These are phyloP conservation scores for Ametastegia equiseti DNA, from an alignment of 2,888 invertebrate genomes.

Conservation along the genomic window DNA sequence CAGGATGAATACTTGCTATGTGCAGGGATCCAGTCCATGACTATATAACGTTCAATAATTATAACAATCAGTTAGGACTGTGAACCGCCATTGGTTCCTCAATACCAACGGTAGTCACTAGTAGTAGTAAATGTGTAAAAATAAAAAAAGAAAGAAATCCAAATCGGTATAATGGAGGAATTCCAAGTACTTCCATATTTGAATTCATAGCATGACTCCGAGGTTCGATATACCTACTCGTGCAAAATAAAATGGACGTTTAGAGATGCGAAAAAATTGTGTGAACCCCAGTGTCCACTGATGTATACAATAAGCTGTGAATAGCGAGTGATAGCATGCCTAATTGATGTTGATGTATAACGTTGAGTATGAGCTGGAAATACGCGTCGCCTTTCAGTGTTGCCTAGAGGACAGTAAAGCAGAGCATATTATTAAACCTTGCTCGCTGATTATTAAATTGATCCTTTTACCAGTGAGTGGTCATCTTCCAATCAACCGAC, in stretches of 20 bases:
- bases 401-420: not conserved
- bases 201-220: not conserved
- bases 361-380: not conserved
- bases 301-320: not conserved
- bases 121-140: not conserved
- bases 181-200: not conserved
- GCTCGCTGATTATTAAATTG: constrained; percentile 25
- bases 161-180: not conserved
- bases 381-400: not conserved
- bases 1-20: not conserved
- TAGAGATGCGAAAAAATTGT: not conserved
- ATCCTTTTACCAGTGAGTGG: not conserved
- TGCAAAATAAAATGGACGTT: not conserved
- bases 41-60: not conserved
- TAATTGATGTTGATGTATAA: not conserved
- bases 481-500: constrained; percentile 24
- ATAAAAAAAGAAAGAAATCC: not conserved
- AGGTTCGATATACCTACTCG: not conserved
- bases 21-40: not conserved
- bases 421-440: not conserved
- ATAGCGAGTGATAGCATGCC: not conserved
- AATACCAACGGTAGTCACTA: not conserved
- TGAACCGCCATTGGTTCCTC: no score
- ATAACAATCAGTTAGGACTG: no score
- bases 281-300: not conserved